Evolutionary conservation across 2,888 invertebrate genomes (phyloP).

Genomic region (Xestia rhomboidea): DNA sequence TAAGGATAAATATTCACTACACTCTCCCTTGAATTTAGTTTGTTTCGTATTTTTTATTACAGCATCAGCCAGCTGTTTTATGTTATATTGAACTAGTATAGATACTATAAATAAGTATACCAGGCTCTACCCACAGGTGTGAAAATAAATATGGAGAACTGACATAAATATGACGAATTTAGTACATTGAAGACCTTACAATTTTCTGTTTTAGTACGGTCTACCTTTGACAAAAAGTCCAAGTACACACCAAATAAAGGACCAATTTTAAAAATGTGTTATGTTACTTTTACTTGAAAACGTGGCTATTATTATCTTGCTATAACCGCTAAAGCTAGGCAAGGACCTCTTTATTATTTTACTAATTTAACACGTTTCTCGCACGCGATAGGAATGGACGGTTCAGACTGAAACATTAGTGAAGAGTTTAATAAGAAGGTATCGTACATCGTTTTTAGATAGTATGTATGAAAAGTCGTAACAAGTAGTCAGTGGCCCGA

Average conservation of each 20-base stretch:
- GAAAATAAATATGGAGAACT: conserved; percentile 2
- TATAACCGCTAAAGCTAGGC: conserved; percentile 32
- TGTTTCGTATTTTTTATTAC: too few species aligned
- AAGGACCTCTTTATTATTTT: conserved; percentile 39
- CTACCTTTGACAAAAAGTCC: not conserved
- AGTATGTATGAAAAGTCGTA: not conserved
- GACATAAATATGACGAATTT: not conserved
- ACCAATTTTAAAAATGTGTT: conserved; percentile 5
- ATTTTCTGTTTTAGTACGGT: not conserved
- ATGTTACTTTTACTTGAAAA: conserved; percentile 16
- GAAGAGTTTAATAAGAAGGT: not conserved
- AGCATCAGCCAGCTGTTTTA: not conserved
- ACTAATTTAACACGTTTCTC: conserved; percentile 38
- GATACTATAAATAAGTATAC: not conserved
- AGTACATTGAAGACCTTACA: not conserved
- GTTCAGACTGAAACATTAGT: not conserved
- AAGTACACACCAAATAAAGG: not conserved
- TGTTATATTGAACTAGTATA: not conserved
- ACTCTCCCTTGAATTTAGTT: not conserved
- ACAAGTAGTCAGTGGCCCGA: not conserved
- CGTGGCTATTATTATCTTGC: conserved; percentile 31
- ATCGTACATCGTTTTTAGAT: not conserved
- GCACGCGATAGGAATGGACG: conserved; percentile 40
- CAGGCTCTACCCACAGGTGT: not conserved
- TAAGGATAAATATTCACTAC: not conserved